Evolutionary conservation across 1,140 invertebrate genomes (phyloP).

Genomic region (Zaprionus africanus): DNA sequence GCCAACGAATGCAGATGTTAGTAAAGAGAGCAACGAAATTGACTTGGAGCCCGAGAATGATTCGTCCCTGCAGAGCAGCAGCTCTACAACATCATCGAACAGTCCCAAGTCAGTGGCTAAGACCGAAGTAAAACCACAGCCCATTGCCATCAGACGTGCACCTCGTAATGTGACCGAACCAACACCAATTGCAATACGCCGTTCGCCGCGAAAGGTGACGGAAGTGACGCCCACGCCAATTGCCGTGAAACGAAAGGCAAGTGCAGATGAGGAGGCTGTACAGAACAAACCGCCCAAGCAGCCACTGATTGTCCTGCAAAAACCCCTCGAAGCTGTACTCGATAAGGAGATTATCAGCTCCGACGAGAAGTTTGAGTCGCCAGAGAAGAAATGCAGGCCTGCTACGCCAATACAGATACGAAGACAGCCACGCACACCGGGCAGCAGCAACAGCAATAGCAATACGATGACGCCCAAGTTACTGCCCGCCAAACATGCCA

Average conservation of each 20-base stretch:
- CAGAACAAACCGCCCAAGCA: slow-evolving; percentile 38
- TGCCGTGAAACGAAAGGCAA: slow-evolving; percentile 52
- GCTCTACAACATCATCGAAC: slow-evolving; percentile 34
- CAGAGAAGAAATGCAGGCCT: slow-evolving; percentile 70
- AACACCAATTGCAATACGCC: slow-evolving; percentile 56
- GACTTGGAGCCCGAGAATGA: slow-evolving; percentile 64
- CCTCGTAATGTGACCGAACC: slow-evolving; percentile 56
- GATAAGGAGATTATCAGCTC: slow-evolving; percentile 81
- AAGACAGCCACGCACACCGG: slow-evolving; percentile 68
- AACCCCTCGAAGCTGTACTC: slow-evolving; percentile 47
- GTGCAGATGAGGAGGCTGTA: slow-evolving; percentile 24
- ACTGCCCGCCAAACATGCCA: slow-evolving; percentile 61
- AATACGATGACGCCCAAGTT: slow-evolving; percentile 48
- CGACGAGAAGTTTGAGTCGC: slow-evolving; percentile 81
- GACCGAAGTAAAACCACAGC: slow-evolving; percentile 38
- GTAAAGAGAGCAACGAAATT: slow-evolving; percentile 27
- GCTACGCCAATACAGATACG: slow-evolving; percentile 76
- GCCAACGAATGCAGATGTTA: neutral
- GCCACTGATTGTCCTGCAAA: slow-evolving; percentile 19
- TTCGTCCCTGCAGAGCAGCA: slow-evolving; percentile 62
- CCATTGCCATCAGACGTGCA: slow-evolving; percentile 59
- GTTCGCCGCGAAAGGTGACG: slow-evolving; percentile 49
- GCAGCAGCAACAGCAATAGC: slow-evolving; percentile 46
- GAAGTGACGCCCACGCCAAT: slow-evolving; percentile 20
- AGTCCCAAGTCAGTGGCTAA: slow-evolving; percentile 52